A percentile compares a stretch with the other conserved stretches of the same genome.
phyloP scores from a whole-genome alignment of 2,888 invertebrate species.

The Polyploca ridens region DNA sequence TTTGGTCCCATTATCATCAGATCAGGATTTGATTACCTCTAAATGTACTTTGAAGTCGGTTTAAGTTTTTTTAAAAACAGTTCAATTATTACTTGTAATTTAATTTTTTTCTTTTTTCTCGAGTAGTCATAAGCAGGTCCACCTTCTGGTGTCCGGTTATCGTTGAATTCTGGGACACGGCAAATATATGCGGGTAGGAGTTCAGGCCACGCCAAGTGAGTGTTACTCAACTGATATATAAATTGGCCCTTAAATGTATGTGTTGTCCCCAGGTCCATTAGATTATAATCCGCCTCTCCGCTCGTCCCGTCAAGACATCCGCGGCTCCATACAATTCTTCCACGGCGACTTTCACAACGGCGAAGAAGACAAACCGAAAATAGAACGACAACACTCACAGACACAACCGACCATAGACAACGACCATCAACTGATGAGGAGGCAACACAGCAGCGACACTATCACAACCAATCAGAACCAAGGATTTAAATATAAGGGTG shows the following conservation, averaged over 20 bases:
- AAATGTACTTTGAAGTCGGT: no score
- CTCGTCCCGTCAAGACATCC: constrained; percentile 90
- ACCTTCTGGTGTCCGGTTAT: no score
- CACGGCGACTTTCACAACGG: constrained; percentile 84
- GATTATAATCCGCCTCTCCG: constrained; percentile 89
- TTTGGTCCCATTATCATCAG: no score
- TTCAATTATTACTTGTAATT: no score
- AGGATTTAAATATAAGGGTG: constrained; percentile 58
- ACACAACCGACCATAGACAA: constrained; percentile 47
- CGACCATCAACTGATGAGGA: constrained; percentile 65
- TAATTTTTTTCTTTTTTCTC: no score
- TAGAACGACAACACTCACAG: constrained; percentile 86
- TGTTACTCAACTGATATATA: no score
- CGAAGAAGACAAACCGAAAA: constrained; percentile 64
- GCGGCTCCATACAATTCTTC: constrained; percentile 88
- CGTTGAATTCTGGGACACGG: no score
- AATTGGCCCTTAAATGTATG: background rate
- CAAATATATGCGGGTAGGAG: no score
- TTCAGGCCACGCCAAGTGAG: no score
- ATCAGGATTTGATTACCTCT: no score
- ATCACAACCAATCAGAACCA: constrained; percentile 70
- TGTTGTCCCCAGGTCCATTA: constrained; percentile 62
- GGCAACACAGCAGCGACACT: constrained; percentile 86
- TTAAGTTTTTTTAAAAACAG: no score
- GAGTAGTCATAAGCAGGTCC: no score